These are phyloP conservation scores for Lochmaea capreae DNA, from an alignment of 2,888 invertebrate genomes.

Conservation along the genomic window DNA sequence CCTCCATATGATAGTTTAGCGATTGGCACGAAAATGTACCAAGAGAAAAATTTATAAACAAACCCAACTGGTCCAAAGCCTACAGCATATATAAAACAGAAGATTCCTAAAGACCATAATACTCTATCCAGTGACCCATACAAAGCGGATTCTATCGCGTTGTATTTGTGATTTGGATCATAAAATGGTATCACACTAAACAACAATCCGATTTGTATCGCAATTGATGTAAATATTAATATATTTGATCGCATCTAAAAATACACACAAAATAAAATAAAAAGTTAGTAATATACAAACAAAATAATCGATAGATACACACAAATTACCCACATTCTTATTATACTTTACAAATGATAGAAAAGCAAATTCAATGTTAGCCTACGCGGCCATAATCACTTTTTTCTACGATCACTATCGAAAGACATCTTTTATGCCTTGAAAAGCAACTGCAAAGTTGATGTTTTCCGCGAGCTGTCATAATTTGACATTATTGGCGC, in stretches of 20 bases:
- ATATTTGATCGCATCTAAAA: conserved; percentile 5
- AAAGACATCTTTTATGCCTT: no score
- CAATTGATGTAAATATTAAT: conserved; percentile 55
- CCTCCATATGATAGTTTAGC: conserved; percentile 70
- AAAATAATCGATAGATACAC: no score
- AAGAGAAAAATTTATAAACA: conserved; percentile 65
- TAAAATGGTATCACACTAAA: conserved; percentile 67
- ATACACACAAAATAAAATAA: no score
- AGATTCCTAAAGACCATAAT: conserved; percentile 68
- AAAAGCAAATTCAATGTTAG: no score
- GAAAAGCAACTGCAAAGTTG: no score
- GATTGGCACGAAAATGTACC: conserved; percentile 71
- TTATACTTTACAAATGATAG: no score
- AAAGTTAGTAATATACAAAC: no score
- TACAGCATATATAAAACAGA: conserved; percentile 67
- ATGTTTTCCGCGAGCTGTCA: no score
- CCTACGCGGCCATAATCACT: no score
- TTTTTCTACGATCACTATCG: no score
- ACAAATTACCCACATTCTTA: no score
- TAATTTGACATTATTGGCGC: no score
- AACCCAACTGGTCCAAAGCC: conserved; percentile 65
- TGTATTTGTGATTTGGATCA: conserved; percentile 66
- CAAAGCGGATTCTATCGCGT: conserved; percentile 67
- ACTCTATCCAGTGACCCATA: conserved; percentile 71
- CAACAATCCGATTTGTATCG: conserved; percentile 64